These are phyloP conservation scores for Takifugu rubripes DNA, from an alignment of 2,797 vertebrate species.

Conservation along the genomic window DNA sequence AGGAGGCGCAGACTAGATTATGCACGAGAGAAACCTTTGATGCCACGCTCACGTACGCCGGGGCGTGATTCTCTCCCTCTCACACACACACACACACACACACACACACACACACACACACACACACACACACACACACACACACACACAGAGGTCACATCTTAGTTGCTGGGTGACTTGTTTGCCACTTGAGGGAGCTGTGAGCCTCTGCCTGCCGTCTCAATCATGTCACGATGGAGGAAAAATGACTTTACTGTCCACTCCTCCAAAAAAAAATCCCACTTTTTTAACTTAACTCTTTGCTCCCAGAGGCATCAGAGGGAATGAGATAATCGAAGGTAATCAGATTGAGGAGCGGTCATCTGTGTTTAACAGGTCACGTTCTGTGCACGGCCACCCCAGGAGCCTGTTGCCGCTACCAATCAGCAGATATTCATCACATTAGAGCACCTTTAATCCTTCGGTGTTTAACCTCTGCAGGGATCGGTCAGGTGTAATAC, in stretches of 20 bases:
- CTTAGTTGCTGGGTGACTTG: constrained; percentile 17
- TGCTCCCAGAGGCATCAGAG: background rate
- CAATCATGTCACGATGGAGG: background rate
- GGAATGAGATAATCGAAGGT: background rate
- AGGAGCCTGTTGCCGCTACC: background rate
- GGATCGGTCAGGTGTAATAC: constrained; percentile 6
- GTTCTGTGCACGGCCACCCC: background rate
- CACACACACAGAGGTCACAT: constrained; percentile 18
- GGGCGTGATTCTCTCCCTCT: constrained; percentile 6
- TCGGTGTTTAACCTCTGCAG: constrained; percentile 17
- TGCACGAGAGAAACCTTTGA: constrained; percentile 50
- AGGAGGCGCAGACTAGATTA: constrained; percentile 54
- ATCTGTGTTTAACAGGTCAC: constrained; percentile 17
- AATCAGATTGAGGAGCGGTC: background rate
- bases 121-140: background rate
- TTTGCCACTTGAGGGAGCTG: constrained; percentile 61
- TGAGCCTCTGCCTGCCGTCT: constrained; percentile 35
- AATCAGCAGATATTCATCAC: constrained; percentile 11
- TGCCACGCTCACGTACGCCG: constrained; percentile 22
- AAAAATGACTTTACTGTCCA: too few species aligned
- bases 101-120: background rate
- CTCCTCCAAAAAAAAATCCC: too few species aligned
- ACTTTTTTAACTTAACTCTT: too few species aligned
- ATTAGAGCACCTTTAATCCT: constrained; percentile 6
- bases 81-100: background rate